Evolutionary conservation across 1,140 invertebrate genomes (phyloP), one percentile per base, ranked within the genome.

Genomic region (Colletes gigas): DNA sequence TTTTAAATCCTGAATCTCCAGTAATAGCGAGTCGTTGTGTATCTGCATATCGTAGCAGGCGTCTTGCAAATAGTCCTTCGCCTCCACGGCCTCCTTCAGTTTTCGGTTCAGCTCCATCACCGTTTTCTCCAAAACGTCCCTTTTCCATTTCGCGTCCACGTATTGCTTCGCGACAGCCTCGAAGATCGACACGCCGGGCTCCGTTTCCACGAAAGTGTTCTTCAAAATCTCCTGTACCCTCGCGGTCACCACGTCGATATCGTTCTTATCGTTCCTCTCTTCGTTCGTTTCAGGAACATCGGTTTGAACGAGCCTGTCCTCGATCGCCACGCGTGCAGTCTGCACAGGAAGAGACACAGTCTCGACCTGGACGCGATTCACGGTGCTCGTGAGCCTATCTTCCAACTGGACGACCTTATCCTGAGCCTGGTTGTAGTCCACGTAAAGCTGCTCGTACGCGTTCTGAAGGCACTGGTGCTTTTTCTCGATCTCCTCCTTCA

Each of bases 401-500:
- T 89, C 75, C 19, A 86, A 47, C 3, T 83, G 41, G 12, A 54
- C 52, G 6, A 92, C 73, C 67, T 89, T 91, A 10, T 87, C 83
- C 30, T 91, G 82, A 1, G 88, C 83, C 63, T 91, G 81, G 30
- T 92, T 93, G 78, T 91, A 91, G 69, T 94, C 92, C 6, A 90
- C 78, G 67, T 93, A 93, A 0, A 94, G 75, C 6, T 89, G 85
- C 44, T 93, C 93, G 70, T 93, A 93, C 0, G 92, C 91, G 54
- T 84, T 87, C 83, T 93, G 92, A 47, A 94, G 87, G 12, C 83
- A 82, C 10, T 91, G 88, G 72, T 93, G 90, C 68, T 96, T 96
- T n/a, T 94, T 93, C 68, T 95, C 94, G n/a, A 95, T 86, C 75
- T 96, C 94, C 19, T 94, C 94, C 90, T 96, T 96, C n/a, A 96